A percentile compares a stretch with the other conserved stretches of the same genome.
phyloP scores from a whole-genome alignment of 2,888 invertebrate species.

The Chrysolina oricalcia region DNA sequence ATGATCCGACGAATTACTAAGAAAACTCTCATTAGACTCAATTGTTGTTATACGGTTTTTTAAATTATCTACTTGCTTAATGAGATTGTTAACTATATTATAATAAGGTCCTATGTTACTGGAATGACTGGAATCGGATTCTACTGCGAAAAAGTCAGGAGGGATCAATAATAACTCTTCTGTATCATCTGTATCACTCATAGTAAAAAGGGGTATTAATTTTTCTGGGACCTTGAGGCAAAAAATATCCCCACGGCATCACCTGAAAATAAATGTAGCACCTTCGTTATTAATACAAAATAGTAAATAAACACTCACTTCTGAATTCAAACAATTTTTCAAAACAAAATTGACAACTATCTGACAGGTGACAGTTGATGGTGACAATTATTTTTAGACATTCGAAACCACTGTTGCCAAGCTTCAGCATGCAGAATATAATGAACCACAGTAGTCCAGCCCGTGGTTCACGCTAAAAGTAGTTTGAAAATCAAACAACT shows the following conservation, averaged over 20 bases:
- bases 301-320: neutral
- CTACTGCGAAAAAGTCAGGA: constrained; percentile 82
- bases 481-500: no score
- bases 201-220: constrained; percentile 59
- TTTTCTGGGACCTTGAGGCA: neutral
- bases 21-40: constrained; percentile 68
- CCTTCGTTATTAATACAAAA: neutral
- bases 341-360: neutral
- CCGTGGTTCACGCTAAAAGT: no score
- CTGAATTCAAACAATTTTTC: neutral
- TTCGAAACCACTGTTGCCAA: no score
- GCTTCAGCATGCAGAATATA: no score
- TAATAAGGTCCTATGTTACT: constrained; percentile 72
- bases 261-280: neutral
- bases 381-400: no score
- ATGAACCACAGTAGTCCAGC: no score
- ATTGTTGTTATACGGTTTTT: constrained; percentile 73
- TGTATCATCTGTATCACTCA: constrained; percentile 87
- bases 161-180: constrained; percentile 87
- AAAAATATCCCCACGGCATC: neutral
- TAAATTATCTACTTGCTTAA: constrained; percentile 77
- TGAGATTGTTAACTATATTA: constrained; percentile 77
- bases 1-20: constrained; percentile 58
- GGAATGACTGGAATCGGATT: constrained; percentile 69
- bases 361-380: no score